phyloP scores from a whole-genome alignment of 2,888 invertebrate species.

The Aphodius sticticus region DNA sequence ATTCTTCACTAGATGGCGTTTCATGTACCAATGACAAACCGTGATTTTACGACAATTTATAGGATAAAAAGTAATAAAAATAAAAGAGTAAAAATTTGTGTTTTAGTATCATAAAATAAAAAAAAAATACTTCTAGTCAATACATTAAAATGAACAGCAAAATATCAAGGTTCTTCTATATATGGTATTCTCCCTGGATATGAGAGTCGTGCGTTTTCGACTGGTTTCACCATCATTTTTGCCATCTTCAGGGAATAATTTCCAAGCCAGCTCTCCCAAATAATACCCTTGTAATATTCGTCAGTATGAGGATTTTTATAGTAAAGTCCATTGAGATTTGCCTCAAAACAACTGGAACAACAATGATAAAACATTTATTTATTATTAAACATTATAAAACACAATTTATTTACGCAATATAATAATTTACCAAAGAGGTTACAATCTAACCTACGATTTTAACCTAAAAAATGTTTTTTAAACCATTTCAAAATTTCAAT shows the following conservation, averaged over 20 bases:
- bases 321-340: slow-evolving; percentile 66
- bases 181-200: background rate
- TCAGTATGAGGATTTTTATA: slow-evolving; percentile 58
- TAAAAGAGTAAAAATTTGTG: too few relatives aligned
- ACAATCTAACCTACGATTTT: too few relatives aligned
- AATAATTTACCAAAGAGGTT: too few relatives aligned
- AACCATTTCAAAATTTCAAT: too few relatives aligned
- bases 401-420: too few relatives aligned
- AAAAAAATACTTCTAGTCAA: background rate
- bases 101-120: background rate
- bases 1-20: too few relatives aligned
- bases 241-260: slow-evolving; percentile 64
- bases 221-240: slow-evolving; percentile 62
- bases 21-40: too few relatives aligned
- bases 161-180: background rate
- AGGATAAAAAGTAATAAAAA: too few relatives aligned
- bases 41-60: too few relatives aligned
- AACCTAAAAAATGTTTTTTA: too few relatives aligned
- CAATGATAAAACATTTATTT: background rate
- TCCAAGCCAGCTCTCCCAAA: slow-evolving; percentile 68
- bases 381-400: too few relatives aligned
- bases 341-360: slow-evolving; percentile 63
- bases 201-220: background rate
- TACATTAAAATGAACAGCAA: background rate
- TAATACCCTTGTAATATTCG: slow-evolving; percentile 63